Evolutionary conservation across 2,797 vertebrate species (phyloP), one percentile per base, ranked within the genome.

Genomic region (Alosa sapidissima): DNA sequence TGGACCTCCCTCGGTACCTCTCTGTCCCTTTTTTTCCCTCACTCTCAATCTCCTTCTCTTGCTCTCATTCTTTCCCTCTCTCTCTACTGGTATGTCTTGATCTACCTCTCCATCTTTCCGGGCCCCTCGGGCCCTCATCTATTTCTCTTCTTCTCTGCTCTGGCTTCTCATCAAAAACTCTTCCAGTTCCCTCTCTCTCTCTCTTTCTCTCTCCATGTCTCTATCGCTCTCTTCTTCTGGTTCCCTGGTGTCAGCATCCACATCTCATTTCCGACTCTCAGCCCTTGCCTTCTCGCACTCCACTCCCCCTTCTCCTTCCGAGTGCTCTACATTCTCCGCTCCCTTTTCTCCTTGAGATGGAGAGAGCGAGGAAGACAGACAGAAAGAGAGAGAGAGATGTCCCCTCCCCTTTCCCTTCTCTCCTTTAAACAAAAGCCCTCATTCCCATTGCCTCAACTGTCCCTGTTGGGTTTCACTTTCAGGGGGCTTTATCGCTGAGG

Each of bases 41-140:
- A 9, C 19, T 41, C 68, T 75, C 68, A 75, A 75, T 75, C 68
- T 75, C 68, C 36, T 75, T 41, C 68, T 75, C 14, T 14, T 75
- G 68, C 68, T 75, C 68, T 41, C 68, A 1, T 75, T 75, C 41
- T 13, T 11, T 36, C 81, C 8, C 54, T 28, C 28, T n/a, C 48
- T 2, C 60, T 51, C 89, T 87, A 90, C 92, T 87, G 89, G 82
- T 89, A 91, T 83, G 24, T 84, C 84, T 21, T 11, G 5, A 84
- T 51, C n/a, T 65, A 72, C 24, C 45, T 51, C 81, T 90, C 84
- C 7, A 85, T 28, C 51, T 54, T 21, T 55, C 16, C 4, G 81
- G 48, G 81, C 85, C 81, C 81, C 83, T 60, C 0, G 55, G 58
- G 81, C 83, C 87, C 83, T 72, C 85, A 83, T 84, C 55, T 82